phyloP scores from a whole-genome alignment of 2,888 invertebrate genomes.

The Lathronympha strigana region DNA sequence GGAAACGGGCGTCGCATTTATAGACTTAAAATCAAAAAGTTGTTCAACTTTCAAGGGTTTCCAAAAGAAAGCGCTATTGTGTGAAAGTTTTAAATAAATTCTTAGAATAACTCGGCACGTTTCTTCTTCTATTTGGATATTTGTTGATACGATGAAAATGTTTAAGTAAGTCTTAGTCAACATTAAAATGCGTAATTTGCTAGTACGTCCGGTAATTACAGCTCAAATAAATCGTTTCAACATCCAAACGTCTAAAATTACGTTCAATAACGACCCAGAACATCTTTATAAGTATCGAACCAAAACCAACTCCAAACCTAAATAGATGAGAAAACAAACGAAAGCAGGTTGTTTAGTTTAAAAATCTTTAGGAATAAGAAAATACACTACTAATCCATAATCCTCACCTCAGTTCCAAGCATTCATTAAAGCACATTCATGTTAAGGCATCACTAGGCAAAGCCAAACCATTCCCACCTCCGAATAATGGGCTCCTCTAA shows the following conservation, averaged over 20 bases:
- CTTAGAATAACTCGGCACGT: conserved; percentile 5
- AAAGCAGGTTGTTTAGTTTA: too few species aligned
- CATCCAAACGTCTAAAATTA: too few species aligned
- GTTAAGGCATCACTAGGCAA: not conserved
- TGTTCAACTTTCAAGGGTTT: conserved; percentile 6
- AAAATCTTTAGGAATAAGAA: not conserved
- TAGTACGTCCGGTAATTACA: too few species aligned
- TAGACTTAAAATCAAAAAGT: conserved; percentile 9
- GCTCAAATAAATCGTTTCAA: too few species aligned
- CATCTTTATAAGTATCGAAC: too few species aligned
- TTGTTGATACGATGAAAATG: too few species aligned
- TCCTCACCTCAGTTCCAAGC: not conserved
- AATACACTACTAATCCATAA: not conserved
- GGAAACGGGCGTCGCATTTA: not conserved
- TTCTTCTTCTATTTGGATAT: not conserved
- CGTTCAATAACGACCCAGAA: too few species aligned
- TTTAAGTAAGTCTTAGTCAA: too few species aligned
- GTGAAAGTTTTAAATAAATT: not conserved
- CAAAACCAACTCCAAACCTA: too few species aligned
- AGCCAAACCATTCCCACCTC: conserved; percentile 19
- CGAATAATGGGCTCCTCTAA: conserved; percentile 21
- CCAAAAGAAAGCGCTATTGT: not conserved
- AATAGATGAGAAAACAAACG: too few species aligned
- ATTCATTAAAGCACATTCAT: conserved; percentile 1
- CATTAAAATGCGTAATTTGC: too few species aligned